phyloP scores from a whole-genome alignment of 2,888 invertebrate genomes.

The Lordiphosa fenestrarum region DNA sequence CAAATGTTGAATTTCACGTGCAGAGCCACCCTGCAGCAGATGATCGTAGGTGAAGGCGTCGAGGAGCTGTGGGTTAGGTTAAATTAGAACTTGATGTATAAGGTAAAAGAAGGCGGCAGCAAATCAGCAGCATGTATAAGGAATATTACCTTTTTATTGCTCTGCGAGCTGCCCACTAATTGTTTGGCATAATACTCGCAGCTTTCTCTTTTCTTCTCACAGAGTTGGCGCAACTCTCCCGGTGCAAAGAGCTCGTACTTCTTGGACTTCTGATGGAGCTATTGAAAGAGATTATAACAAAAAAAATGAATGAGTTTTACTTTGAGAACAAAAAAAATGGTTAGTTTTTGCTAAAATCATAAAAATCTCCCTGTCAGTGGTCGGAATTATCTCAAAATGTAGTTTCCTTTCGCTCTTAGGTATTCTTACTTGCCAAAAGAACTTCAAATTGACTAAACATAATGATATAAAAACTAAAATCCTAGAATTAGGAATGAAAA shows the following conservation, averaged over 20 bases:
- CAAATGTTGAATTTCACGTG: conserved; percentile 66
- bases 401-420: too few relatives aligned
- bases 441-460: too few relatives aligned
- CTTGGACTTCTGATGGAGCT: conserved; percentile 46
- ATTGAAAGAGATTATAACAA: not conserved
- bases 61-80: conserved; percentile 43
- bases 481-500: too few relatives aligned
- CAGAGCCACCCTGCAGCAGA: conserved; percentile 71
- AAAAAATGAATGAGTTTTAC: too few relatives aligned
- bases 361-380: too few relatives aligned
- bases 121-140: too few relatives aligned
- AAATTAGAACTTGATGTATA: not conserved
- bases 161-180: conserved; percentile 51
- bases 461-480: too few relatives aligned
- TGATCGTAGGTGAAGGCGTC: conserved; percentile 68
- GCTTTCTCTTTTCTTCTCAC: conserved; percentile 39
- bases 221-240: conserved; percentile 46
- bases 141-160: conserved; percentile 44
- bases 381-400: too few relatives aligned
- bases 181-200: conserved; percentile 55
- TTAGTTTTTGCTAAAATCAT: too few relatives aligned
- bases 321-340: too few relatives aligned
- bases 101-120: too few relatives aligned
- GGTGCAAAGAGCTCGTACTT: conserved; percentile 50
- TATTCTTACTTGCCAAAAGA: too few relatives aligned